A percentile compares a stretch with the other conserved stretches of the same genome.
Conservation (phyloP, 2,113 vertebrate species). For the Stegastes partitus region DNA sequence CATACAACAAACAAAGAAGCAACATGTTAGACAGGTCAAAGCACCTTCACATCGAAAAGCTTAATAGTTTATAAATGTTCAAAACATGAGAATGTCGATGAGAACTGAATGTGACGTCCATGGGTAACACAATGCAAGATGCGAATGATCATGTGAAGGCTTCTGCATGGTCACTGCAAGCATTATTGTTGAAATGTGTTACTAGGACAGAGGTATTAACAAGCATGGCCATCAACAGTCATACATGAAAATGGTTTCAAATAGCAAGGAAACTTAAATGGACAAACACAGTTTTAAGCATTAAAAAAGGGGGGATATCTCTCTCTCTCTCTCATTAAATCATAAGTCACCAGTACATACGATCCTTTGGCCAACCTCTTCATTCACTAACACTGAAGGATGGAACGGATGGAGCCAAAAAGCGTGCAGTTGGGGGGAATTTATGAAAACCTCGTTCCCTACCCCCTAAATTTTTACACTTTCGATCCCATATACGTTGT, state of each 20-base stretch:
- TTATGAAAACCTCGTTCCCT: constrained; percentile 98
- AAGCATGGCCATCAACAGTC: constrained; percentile 84
- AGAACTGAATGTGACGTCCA: constrained; percentile 68
- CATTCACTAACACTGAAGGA: constrained; percentile 91
- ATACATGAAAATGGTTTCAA: constrained; percentile 81
- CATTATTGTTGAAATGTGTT: constrained; percentile 73
- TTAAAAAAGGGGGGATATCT: constrained; percentile 70
- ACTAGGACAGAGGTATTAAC: constrained; percentile 77
- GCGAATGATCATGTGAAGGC: constrained; percentile 70
- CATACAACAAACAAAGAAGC: constrained; percentile 71
- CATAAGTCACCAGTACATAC: constrained; percentile 85
- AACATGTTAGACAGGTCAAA: constrained; percentile 62
- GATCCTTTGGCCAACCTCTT: constrained; percentile 90
- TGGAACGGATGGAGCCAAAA: constrained; percentile 88
- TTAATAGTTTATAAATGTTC: constrained; percentile 72
- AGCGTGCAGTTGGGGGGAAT: constrained; percentile 94
- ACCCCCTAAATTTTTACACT: constrained; percentile 99
- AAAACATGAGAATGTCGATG: constrained; percentile 78
- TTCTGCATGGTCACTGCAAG: constrained; percentile 79
- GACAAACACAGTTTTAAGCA: constrained; percentile 74
- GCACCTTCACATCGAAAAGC: constrained; percentile 25
- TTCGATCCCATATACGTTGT: constrained; percentile 99
- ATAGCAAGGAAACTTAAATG: constrained; percentile 80
- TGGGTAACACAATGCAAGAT: constrained; percentile 64
- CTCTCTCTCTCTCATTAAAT: constrained; percentile 81